These are phyloP conservation scores for Gambusia holbrooki DNA, from an alignment of 2,113 vertebrate species.

Conservation along the genomic window DNA sequence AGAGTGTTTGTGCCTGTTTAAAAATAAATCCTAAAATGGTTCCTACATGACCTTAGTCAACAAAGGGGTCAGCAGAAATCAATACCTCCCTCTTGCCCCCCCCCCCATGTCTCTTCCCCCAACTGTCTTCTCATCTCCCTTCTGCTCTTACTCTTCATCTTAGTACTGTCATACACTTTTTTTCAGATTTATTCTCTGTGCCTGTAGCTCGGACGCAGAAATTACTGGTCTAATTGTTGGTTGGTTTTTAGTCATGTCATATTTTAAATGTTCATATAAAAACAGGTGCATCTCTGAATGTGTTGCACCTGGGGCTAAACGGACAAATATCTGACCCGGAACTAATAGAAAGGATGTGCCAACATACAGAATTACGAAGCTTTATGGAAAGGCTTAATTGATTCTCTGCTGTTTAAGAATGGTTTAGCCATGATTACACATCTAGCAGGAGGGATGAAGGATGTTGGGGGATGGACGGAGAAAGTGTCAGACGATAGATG, in stretches of 20 bases:
- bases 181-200: constrained; percentile 17
- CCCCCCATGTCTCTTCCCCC: constrained; percentile 54
- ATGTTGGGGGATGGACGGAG: constrained; percentile 63
- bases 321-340: not conserved
- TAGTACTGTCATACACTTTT: constrained; percentile 38
- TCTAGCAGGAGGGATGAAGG: constrained; percentile 26
- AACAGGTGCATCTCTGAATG: not conserved
- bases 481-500: constrained; percentile 49
- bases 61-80: constrained; percentile 81
- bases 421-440: constrained; percentile 59
- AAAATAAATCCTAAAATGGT: constrained; percentile 80
- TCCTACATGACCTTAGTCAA: constrained; percentile 80
- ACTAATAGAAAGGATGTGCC: constrained; percentile 5
- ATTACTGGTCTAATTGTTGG: not conserved
- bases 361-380: constrained; percentile 42
- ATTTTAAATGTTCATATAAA: not conserved
- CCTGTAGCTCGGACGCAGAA: constrained; percentile 10
- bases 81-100: constrained; percentile 73
- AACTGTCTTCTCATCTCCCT: constrained; percentile 63
- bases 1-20: constrained; percentile 71
- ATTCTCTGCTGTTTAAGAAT: constrained; percentile 66
- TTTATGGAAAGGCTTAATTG: constrained; percentile 55
- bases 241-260: constrained; percentile 20
- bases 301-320: not conserved
- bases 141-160: constrained; percentile 55